Conservation (phyloP, 2,797 vertebrate species). For the Chaetophractus vellerosus region DNA sequence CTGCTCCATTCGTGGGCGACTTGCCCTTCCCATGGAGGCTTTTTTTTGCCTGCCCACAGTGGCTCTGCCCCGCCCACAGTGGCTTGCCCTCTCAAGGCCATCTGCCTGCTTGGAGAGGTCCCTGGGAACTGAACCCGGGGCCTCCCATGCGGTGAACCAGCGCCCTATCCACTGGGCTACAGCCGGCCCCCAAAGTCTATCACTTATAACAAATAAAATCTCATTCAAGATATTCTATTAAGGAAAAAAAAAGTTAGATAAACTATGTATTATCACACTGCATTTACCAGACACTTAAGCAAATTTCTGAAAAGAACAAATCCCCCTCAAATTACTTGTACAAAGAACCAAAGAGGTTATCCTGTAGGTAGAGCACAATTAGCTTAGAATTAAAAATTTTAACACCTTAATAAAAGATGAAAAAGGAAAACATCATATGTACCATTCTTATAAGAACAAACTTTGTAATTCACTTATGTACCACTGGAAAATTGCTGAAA, state of each 20-base stretch:
- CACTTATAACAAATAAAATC: slow-evolving; percentile 52
- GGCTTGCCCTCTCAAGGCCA: no score
- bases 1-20: no score
- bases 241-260: slow-evolving; percentile 12
- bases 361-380: background rate
- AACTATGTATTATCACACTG: background rate
- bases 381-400: slow-evolving; percentile 1
- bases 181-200: slow-evolving; percentile 41
- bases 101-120: no score
- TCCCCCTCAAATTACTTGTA: slow-evolving; percentile 16
- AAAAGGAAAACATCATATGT: background rate
- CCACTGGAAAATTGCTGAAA: slow-evolving; percentile 35
- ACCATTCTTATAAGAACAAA: background rate
- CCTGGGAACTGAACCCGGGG: no score
- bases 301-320: slow-evolving; percentile 35
- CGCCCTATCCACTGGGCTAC: no score
- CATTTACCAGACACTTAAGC: slow-evolving; percentile 12
- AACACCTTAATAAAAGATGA: slow-evolving; percentile 41
- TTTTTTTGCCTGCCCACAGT: no score
- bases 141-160: no score
- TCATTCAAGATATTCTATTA: slow-evolving; percentile 51
- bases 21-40: no score
- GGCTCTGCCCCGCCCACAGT: no score
- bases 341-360: background rate
- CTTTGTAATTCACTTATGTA: slow-evolving; percentile 7